Conservation (phyloP, 2,888 invertebrate genomes). For the Taenaris catops region DNA sequence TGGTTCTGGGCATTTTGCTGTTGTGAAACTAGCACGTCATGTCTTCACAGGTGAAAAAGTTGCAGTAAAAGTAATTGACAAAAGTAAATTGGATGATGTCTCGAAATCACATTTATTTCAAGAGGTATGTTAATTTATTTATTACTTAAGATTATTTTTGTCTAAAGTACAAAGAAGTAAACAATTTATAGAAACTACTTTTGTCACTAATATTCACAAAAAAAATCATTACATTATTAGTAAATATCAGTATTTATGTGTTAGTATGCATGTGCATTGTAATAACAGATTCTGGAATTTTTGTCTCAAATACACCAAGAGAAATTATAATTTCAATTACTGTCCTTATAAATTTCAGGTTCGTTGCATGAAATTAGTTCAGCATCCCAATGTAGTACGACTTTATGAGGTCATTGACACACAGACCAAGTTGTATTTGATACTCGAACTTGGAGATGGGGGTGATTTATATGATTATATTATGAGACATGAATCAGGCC, state of each 20-base stretch:
- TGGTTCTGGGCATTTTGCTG: conserved; percentile 99
- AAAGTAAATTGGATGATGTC: conserved; percentile 97
- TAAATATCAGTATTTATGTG: too few relatives aligned
- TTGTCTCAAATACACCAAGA: too few relatives aligned
- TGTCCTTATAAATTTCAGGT: too few relatives aligned
- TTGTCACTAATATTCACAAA: too few relatives aligned
- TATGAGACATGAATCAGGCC: conserved; percentile 95
- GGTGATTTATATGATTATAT: conserved; percentile 99
- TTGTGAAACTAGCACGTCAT: conserved; percentile 98
- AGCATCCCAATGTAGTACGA: conserved; percentile 98
- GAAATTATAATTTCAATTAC: too few relatives aligned
- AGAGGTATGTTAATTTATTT: conserved; percentile 85
- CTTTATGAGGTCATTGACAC: conserved; percentile 99
- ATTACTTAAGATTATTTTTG: too few relatives aligned
- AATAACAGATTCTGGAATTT: too few relatives aligned
- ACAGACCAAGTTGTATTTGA: conserved; percentile 97
- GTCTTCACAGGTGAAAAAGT: conserved; percentile 99
- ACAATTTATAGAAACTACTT: too few relatives aligned
- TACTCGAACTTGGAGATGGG: conserved; percentile 98
- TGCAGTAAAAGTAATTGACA: conserved; percentile 98
- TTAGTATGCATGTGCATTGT: too few relatives aligned
- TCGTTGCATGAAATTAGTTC: conserved; percentile 99
- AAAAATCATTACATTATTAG: too few relatives aligned
- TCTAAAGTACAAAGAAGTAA: too few relatives aligned
- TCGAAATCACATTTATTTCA: conserved; percentile 98